Base-by-base conservation (phyloP, 2,888 invertebrate species). In the Calephelis perditalis region DNA sequence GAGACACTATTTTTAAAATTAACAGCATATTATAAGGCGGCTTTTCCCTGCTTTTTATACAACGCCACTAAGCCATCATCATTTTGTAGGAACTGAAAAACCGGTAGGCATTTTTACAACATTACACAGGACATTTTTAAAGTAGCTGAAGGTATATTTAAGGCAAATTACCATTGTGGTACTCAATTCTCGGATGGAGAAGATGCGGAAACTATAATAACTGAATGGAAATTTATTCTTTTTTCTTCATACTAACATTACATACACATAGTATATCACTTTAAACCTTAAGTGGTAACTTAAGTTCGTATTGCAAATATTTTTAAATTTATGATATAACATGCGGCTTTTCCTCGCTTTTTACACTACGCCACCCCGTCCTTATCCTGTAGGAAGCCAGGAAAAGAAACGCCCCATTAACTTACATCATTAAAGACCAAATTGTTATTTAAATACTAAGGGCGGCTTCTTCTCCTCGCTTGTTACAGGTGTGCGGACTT, bases 21-120 rank as follows among this genome's bases (percentile, higher is more conserved):
- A 3, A 26, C 26, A 26, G 26, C 26, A 26, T 26, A 26, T 2
- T 26, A 1, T 26, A 26, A 26, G 26, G 86, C 84, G 83, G 78
- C 88, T 87, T 89, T 89, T 88, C 89, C 89, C 87, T 71, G 88
- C 88, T 88, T 86, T 79, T 84, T 84, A 83, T 81, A 73, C 68
- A 56, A 59, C 63, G 58, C 65, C 56, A 44, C 65, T 68, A 64
- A 62, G 55, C 62, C 73, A 73, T 72, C 64, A 59, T 69, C 75
- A 26, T 4, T 26, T 83, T 79, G 89, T 83, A 86, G 79, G 84
- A 88, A 89, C 26, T 3, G 4, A 26, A 26, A 26, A 26, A 26
- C 3, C 26, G 26, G 3, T 3, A 26, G 26, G 26, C 4, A 3
- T 26, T 26, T 26, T 26, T 4, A 26, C 26, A 26, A 26, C 3